phyloP scores from a whole-genome alignment of 2,797 vertebrate species.

The Mallotus villosus region DNA sequence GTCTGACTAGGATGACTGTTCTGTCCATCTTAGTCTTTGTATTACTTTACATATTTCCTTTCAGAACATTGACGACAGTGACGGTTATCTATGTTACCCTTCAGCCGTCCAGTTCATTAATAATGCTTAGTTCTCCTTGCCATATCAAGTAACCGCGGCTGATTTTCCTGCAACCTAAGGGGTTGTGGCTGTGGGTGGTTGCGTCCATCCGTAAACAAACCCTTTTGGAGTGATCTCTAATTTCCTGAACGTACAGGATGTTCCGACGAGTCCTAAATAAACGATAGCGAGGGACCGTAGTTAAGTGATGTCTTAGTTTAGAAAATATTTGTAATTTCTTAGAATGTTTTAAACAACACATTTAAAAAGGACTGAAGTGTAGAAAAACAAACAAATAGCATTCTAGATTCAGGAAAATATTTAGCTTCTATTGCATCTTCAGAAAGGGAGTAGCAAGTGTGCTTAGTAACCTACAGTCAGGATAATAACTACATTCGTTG shows the following conservation, averaged over 20 bases:
- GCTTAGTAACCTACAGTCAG: no score
- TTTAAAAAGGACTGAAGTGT: no score
- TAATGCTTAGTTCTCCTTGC: not conserved
- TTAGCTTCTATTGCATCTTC: no score
- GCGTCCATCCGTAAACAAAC: not conserved
- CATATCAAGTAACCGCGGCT: not conserved
- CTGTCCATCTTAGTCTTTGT: not conserved
- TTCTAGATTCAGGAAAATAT: no score
- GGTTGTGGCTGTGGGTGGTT: not conserved
- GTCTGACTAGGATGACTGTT: no score
- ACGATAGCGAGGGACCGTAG: conserved; percentile 25
- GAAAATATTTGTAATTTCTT: not conserved
- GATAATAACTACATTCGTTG: no score
- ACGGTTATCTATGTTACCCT: not conserved
- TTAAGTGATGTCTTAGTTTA: conserved; percentile 2
- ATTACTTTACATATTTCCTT: not conserved
- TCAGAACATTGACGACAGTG: not conserved
- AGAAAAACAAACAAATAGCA: no score
- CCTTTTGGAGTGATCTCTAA: not conserved
- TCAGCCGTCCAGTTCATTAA: not conserved
- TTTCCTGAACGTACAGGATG: not conserved
- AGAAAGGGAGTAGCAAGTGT: no score
- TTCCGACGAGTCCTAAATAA: conserved; percentile 27
- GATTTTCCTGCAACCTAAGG: not conserved
- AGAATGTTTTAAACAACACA: not conserved